Evolutionary conservation across 1,140 invertebrate genomes (phyloP).

Genomic region (Solen grandis): DNA sequence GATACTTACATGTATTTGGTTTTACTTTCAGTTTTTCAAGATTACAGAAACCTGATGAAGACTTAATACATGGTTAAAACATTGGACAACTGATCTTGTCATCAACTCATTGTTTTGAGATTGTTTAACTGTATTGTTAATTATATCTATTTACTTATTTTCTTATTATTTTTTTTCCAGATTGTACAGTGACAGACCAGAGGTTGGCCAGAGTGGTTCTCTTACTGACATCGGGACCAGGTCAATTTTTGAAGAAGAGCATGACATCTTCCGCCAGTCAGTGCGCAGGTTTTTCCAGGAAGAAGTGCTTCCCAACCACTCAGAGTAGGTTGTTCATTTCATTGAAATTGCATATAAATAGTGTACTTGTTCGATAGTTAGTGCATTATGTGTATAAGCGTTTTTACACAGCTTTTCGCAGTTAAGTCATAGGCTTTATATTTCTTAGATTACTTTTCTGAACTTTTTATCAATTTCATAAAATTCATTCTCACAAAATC

Average conservation of each 20-base stretch:
- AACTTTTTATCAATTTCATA: neutral
- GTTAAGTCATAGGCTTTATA: neutral
- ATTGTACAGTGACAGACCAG: slow-evolving; percentile 57
- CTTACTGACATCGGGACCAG: slow-evolving; percentile 82
- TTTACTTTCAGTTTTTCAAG: no score
- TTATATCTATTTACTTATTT: no score
- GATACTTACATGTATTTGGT: no score
- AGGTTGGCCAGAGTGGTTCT: slow-evolving; percentile 71
- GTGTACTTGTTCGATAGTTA: neutral
- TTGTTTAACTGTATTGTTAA: no score
- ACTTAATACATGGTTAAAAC: no score
- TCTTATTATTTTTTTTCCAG: neutral
- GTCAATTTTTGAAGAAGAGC: slow-evolving; percentile 81
- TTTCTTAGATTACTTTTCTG: neutral
- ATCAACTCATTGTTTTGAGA: no score
- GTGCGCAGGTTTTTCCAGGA: slow-evolving; percentile 81
- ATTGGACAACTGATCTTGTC: no score
- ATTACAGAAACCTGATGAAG: no score
- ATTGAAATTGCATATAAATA: neutral
- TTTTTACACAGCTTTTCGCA: neutral
- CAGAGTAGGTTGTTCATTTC: slow-evolving; percentile 70
- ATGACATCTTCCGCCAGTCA: slow-evolving; percentile 81
- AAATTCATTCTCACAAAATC: neutral
- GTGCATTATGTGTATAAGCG: neutral
- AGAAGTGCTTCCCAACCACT: slow-evolving; percentile 80